A percentile compares a stretch with the other conserved stretches of the same genome.
These are phyloP conservation scores for Echinometra lucunter DNA, from an alignment of 53 echinoderm and acorn worm genomes.

Conservation along the genomic window DNA sequence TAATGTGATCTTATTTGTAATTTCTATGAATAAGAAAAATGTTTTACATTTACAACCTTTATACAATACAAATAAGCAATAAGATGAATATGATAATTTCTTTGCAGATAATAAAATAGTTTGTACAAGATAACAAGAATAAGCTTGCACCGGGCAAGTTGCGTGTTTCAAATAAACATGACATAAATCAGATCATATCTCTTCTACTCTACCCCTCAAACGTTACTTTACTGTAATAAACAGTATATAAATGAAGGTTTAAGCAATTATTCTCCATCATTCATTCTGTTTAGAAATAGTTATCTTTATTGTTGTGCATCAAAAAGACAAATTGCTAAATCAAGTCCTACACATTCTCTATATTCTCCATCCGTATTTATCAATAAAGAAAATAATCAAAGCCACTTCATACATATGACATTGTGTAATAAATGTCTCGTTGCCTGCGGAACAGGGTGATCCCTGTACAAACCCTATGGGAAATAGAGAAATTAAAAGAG, in stretches of 20 bases:
- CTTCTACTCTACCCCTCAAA: background rate
- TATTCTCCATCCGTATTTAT: background rate
- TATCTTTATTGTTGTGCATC: background rate
- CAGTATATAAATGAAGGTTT: background rate
- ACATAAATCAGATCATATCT: background rate
- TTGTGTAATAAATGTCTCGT: too few species aligned
- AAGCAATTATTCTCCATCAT: background rate
- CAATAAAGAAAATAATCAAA: too few species aligned
- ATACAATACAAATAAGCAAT: constrained; percentile 56
- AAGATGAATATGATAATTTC: constrained; percentile 28
- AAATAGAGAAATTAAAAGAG: background rate
- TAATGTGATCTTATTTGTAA: background rate
- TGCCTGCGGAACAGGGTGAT: too few species aligned
- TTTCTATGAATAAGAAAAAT: constrained; percentile 21
- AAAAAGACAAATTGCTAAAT: background rate
- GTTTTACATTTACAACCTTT: constrained; percentile 51
- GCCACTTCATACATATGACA: too few species aligned
- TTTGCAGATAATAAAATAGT: constrained; percentile 43
- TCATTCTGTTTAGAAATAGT: background rate
- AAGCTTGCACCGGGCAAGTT: constrained; percentile 68
- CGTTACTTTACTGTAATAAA: too few species aligned
- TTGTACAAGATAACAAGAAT: constrained; percentile 33
- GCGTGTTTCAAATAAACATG: constrained; percentile 48
- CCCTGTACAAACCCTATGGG: too few species aligned
- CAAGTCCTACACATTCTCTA: background rate